These are phyloP conservation scores for Empis stercorea DNA, from an alignment of 2,888 invertebrate genomes.

Conservation along the genomic window DNA sequence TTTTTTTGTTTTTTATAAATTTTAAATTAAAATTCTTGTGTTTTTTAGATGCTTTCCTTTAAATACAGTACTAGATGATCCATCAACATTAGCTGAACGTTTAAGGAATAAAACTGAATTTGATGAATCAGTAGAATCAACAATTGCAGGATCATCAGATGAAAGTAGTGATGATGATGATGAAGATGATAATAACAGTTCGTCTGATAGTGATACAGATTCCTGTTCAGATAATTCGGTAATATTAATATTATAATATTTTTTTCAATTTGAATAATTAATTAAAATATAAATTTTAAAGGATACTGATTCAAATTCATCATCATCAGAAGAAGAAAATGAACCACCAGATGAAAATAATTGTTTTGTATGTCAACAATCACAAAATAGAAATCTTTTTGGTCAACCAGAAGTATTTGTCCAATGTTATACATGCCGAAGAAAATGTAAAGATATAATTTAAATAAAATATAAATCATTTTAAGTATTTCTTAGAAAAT, in stretches of 20 bases:
- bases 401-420: conserved; percentile 48
- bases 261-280: background rate
- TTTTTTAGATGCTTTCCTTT: conserved; percentile 72
- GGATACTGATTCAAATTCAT: conserved; percentile 16
- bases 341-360: conserved; percentile 25
- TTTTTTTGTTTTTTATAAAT: conserved; percentile 4
- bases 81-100: conserved; percentile 14
- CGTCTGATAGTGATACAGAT: conserved; percentile 13
- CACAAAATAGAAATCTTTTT: conserved; percentile 44
- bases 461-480: background rate
- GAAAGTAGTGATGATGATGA: conserved; percentile 26
- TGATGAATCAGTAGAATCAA: conserved; percentile 23
- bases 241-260: conserved; percentile 2
- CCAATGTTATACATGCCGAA: conserved; percentile 44
- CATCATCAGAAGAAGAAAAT: conserved; percentile 23
- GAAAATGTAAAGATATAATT: conserved; percentile 37
- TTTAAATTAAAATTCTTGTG: background rate
- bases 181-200: conserved; percentile 12
- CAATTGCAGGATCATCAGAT: conserved; percentile 31
- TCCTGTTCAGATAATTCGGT: conserved; percentile 15
- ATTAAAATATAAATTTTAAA: conserved; percentile 1
- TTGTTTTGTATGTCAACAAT: conserved; percentile 47
- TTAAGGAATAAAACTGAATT: conserved; percentile 7
- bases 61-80: conserved; percentile 59
- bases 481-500: no score